These are phyloP conservation scores for Habrosyne pyritoides DNA, from an alignment of 2,888 invertebrate genomes.

Conservation along the genomic window DNA sequence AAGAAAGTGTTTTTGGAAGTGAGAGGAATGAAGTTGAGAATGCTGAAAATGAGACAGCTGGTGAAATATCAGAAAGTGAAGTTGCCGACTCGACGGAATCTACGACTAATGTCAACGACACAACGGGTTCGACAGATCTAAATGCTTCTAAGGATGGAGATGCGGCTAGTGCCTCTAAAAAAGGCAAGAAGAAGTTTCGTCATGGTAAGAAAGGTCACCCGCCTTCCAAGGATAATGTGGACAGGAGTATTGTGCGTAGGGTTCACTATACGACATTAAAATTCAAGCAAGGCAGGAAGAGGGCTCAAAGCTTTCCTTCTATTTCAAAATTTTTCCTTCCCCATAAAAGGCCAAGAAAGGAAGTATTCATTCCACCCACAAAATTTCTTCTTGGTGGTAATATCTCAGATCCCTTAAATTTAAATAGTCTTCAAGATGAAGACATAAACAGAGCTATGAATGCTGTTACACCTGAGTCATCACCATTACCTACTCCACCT, in stretches of 20 bases:
- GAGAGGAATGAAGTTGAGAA: conserved; percentile 52
- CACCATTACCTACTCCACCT: conserved; percentile 93
- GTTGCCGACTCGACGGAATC: conserved; percentile 54
- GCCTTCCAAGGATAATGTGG: conserved; percentile 66
- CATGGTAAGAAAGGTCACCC: conserved; percentile 73
- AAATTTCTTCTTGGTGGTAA: conserved; percentile 97
- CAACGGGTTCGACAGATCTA: conserved; percentile 49
- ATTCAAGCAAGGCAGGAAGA: conserved; percentile 84
- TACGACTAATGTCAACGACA: conserved; percentile 45
- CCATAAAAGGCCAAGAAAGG: conserved; percentile 89
- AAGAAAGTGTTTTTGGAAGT: conserved; percentile 58
- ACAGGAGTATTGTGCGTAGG: conserved; percentile 67
- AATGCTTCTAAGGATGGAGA: conserved; percentile 68
- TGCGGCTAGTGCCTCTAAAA: conserved; percentile 53
- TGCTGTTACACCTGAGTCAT: conserved; percentile 96
- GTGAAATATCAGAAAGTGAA: conserved; percentile 63
- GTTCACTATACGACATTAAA: conserved; percentile 72
- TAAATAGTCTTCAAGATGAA: conserved; percentile 94
- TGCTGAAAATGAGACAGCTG: conserved; percentile 55
- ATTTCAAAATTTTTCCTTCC: conserved; percentile 89
- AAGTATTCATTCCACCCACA: conserved; percentile 92
- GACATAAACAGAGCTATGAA: conserved; percentile 91
- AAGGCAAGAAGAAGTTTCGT: conserved; percentile 74
- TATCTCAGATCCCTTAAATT: conserved; percentile 96
- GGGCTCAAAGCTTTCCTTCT: conserved; percentile 87